These are phyloP conservation scores for Crematogaster levior DNA, from an alignment of 2,888 invertebrate species.

Conservation along the genomic window DNA sequence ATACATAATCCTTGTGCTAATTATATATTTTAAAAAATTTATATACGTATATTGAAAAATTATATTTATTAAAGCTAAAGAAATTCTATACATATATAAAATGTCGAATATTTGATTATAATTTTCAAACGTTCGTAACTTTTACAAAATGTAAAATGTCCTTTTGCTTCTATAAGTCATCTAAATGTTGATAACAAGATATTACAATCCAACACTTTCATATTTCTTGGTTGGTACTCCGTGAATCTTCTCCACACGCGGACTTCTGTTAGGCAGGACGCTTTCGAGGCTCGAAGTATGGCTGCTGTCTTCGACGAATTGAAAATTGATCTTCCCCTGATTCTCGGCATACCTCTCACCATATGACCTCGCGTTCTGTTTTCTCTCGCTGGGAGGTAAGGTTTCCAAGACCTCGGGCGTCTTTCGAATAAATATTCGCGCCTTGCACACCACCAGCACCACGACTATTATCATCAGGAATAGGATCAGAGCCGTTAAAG, in stretches of 20 bases:
- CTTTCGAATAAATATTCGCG: constrained; percentile 76
- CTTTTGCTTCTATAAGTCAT: neutral
- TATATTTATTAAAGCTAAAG: neutral
- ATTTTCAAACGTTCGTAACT: neutral
- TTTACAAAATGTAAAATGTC: neutral
- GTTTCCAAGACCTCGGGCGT: constrained; percentile 78
- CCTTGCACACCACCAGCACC: constrained; percentile 81
- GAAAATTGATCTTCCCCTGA: constrained; percentile 73
- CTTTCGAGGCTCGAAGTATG: constrained; percentile 56
- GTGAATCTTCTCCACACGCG: constrained; percentile 66
- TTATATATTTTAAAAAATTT: neutral
- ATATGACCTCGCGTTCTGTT: constrained; percentile 22
- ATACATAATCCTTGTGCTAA: neutral
- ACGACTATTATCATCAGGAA: constrained; percentile 81
- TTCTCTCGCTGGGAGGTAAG: constrained; percentile 62
- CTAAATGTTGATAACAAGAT: neutral
- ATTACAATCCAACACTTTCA: constrained; percentile 65
- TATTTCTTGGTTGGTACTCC: constrained; percentile 60
- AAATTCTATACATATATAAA: neutral
- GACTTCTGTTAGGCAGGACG: constrained; percentile 78
- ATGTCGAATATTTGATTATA: neutral
- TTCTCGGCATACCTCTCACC: constrained; percentile 68
- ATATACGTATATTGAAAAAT: neutral
- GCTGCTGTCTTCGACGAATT: constrained; percentile 61
- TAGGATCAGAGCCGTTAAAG: constrained; percentile 80